Evolutionary conservation across 2,888 invertebrate species (phyloP), one percentile per base, ranked within the genome.

Genomic region (Cerceris rybyensis): DNA sequence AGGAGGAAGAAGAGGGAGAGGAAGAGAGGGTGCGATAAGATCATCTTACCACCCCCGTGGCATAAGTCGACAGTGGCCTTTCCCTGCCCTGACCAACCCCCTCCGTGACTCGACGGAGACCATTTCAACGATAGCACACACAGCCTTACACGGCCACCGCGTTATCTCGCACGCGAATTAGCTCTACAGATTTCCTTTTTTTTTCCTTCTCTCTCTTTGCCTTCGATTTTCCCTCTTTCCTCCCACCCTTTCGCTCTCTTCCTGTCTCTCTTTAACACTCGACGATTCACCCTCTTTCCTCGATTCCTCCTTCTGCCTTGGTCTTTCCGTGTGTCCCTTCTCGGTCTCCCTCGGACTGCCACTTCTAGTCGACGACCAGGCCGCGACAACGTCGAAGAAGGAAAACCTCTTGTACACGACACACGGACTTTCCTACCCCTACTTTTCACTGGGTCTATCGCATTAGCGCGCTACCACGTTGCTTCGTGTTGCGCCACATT

Each of bases 151-250:
- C 85, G 82, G 64, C 73, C 87, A 87, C 75, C 89, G 86, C 88
- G 88, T 90, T 91, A 91, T 91, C 91, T 91, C 84, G 87, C 92
- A 92, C 92, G 92, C 92, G 91, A 92, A 92, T 92, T 92, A 91
- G 92, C 90, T 85, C 89, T 84, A 90, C 89, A 88, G 90, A 90
- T 91, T 90, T 91, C 87, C 83, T 86, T 85, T 86, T 83, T 86
- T 86, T 75, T 54, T 7, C 17, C 50, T 76, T 69, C 73, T 50
- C 68, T 70, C 61, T 42, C 61, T 54, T 70, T 28, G 55, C 61
- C 64, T 70, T 59, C 54, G 43, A 46, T 2, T 49, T 46, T 71
- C 55, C 14, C n/a, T 46, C 58, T 16, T 42, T 59, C 60, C 14
- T 63, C 57, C 52, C 59, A 13, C 16, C 11, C 81, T 71, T 57